These are phyloP conservation scores for Chaetogeoica ovagalla DNA, from an alignment of 2,888 invertebrate species.

Conservation along the genomic window DNA sequence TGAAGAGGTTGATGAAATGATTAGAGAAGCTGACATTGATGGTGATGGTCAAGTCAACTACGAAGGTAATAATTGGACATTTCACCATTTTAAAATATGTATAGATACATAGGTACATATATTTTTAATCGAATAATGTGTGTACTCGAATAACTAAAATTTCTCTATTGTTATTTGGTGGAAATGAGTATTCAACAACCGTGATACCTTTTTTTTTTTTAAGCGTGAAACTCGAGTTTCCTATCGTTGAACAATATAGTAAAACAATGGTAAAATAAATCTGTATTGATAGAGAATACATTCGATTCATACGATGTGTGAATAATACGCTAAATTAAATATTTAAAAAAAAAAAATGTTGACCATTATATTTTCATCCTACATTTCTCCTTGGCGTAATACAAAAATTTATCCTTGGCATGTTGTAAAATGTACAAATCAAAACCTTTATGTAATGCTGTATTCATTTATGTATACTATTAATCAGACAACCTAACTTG, in stretches of 20 bases:
- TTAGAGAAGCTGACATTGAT: slow-evolving; percentile 97
- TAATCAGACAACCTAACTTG: too few relatives aligned
- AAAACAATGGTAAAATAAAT: neutral
- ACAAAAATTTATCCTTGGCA: too few relatives aligned
- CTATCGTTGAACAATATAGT: neutral
- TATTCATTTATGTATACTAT: too few relatives aligned
- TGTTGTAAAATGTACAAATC: too few relatives aligned
- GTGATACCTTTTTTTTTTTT: neutral
- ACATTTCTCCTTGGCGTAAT: too few relatives aligned
- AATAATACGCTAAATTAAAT: too few relatives aligned
- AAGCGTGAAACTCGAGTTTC: neutral
- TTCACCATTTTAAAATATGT: neutral
- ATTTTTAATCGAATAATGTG: neutral
- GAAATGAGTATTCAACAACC: neutral
- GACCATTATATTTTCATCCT: too few relatives aligned
- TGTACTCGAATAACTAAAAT: neutral
- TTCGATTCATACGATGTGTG: too few relatives aligned
- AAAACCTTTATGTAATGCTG: too few relatives aligned
- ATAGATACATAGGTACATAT: neutral
- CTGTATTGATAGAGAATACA: too few relatives aligned
- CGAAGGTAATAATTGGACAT: slow-evolving; percentile 70
- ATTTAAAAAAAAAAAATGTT: too few relatives aligned
- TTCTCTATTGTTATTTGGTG: neutral
- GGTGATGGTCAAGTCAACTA: slow-evolving; percentile 99
- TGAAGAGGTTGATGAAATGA: slow-evolving; percentile 99